Base-by-base conservation (phyloP, 2,113 vertebrate species). In the Oxyruncus cristatus region DNA sequence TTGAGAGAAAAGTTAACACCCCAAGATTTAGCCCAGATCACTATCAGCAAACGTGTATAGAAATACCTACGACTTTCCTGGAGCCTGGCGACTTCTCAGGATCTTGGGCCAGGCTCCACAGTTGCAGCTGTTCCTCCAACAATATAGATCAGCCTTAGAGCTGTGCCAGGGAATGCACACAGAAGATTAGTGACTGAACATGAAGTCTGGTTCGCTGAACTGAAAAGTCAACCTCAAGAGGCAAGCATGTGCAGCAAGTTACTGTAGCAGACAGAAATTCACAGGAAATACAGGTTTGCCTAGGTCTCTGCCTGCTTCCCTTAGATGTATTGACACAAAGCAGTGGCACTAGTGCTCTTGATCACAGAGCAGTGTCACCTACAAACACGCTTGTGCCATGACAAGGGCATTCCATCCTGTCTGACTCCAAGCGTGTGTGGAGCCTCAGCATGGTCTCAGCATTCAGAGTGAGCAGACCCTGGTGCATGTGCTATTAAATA, bases 401-500 rank as follows among this genome's bases (percentile, higher is more conserved):
- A 27, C 23, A 47, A 63, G 7, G 9, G 42, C n/a, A 35, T 65
- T 53, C 49, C 77, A 9, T 41, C 17, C 37, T 21, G 8, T 35
- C 42, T 77, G 65, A 49, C 12, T 52, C 37, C 33, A 16, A 15
- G 11, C 1, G 1, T 23, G 13, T 18, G 10, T 0, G 2, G 42
- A 56, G 33, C 22, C 14, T 83, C 28, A 73, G 35, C 30, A 73
- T 1, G 1, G 23, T 32, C 5, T 65, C 63, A 73, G 49, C 27
- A 91, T 39, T 33, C 65, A 68, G 19, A 50, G 16, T 56, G 27
- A 84, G 9, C 21, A 91, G 63, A 12, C 23, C 32, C 42, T 42
- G 13, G 1, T 56, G 23, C 33, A 26, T 39, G 9, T 63, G 27
- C 11, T 83, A 26, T 10, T 35, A 56, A 44, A 39, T 15, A 32